Evolutionary conservation across 2,888 invertebrate genomes (phyloP), one percentile per base, ranked within the genome.

Genomic region (Cataglyphis cursor): DNA sequence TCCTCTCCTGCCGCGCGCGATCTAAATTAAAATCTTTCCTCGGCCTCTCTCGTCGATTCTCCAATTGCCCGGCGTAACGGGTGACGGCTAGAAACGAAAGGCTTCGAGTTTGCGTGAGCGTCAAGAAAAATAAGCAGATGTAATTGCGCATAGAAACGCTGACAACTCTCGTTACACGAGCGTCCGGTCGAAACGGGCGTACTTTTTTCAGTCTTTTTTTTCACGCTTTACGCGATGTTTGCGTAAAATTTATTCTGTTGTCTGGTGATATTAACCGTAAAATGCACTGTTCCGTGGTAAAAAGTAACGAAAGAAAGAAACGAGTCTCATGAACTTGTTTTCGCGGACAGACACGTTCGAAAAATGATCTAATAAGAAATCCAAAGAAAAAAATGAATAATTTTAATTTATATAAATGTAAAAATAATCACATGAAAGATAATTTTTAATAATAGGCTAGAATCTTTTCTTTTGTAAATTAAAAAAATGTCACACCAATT

Each of bases 171-270:
- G 81, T 51, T n/a, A 86, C 61, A 84, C 73, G 73, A 86, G 61
- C 59, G 24, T 24, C 44, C 75, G 35, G n/a, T 44, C 57, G 44
- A 59, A 10, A 48, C 48, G 51, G 48, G 21, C 31, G 51, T 73
- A 80, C 81, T 76, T 76, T 76, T 85, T 72, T 75, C 35, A 41
- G 57, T 28, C 2, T 28, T 28, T 28, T 28, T 28, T 24, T 24
- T 18, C 59, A 82, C 76, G 57, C 68, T 73, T 9, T 64, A 28
- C 28, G 78, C 68, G 59, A 66, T 81, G 73, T 87, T 86, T 74
- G 74, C 75, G 83, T 74, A 57, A 92, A 92, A 91, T 91, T 92
- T 90, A 91, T 89, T 85, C 84, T n/a, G n/a, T n/a, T n/a, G 80
- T 78, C 85, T 68, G 74, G 76, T 35, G 31, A 74, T 88, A 87